Evolutionary conservation across 2,113 vertebrate species (phyloP).

Genomic region (Centropristis striata): DNA sequence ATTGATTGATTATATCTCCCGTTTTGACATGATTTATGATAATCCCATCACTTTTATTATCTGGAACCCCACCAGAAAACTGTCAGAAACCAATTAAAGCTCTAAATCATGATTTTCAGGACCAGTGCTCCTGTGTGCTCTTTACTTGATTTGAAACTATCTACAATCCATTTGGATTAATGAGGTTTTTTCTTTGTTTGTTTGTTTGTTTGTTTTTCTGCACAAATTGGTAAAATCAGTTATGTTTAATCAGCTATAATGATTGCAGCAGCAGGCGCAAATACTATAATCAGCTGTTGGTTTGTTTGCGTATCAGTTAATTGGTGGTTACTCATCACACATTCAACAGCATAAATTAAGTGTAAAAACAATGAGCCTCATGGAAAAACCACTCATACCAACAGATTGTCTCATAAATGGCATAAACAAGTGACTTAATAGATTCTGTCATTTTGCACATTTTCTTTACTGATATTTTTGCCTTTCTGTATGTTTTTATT

Average conservation of each 20-base stretch:
- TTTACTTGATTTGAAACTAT: constrained; percentile 9
- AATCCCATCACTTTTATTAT: constrained; percentile 21
- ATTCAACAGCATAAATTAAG: constrained; percentile 37
- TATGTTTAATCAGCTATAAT: constrained; percentile 53
- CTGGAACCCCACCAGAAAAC: constrained; percentile 16
- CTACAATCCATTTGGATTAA: constrained; percentile 3
- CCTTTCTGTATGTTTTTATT: not conserved
- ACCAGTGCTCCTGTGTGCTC: not conserved
- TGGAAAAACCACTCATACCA: not conserved
- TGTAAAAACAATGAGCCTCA: constrained; percentile 1
- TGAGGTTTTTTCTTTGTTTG: not conserved
- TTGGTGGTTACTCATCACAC: constrained; percentile 57
- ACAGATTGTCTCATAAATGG: not conserved
- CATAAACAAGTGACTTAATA: not conserved
- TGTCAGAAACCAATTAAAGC: constrained; percentile 14
- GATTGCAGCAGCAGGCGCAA: constrained; percentile 34
- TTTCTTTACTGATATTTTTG: not conserved
- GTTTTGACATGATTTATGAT: constrained; percentile 11
- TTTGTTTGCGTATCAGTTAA: constrained; percentile 53
- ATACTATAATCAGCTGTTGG: constrained; percentile 59
- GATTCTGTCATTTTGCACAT: not conserved
- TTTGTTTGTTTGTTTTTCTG: not conserved
- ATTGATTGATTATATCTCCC: not conserved
- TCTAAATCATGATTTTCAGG: constrained; percentile 3
- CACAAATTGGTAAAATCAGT: constrained; percentile 44